Evolutionary conservation across 1,140 invertebrate genomes (phyloP).

Genomic region (Drosophila sproati): DNA sequence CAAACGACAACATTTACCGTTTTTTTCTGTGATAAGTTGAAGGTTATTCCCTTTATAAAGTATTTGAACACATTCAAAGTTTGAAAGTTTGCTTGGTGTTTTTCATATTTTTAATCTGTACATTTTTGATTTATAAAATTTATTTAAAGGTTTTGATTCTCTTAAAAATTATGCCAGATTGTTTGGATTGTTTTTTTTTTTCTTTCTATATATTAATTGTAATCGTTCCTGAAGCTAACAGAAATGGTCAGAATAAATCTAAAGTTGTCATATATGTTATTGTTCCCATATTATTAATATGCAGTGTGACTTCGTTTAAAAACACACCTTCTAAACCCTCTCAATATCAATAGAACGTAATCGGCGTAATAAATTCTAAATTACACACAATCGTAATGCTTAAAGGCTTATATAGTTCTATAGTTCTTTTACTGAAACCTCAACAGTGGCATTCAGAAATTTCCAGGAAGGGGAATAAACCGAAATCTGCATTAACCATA

Average conservation of each 20-base stretch:
- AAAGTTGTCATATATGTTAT: neutral
- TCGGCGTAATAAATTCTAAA: neutral
- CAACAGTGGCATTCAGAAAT: neutral
- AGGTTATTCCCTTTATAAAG: too few species aligned
- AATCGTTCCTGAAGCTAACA: too few species aligned
- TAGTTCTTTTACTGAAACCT: conserved; percentile 12
- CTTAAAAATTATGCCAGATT: too few species aligned
- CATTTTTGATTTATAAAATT: too few species aligned
- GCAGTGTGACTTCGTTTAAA: neutral
- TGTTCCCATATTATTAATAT: neutral
- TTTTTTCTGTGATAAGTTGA: too few species aligned
- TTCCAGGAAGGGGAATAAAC: conserved; percentile 15
- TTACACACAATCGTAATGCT: conserved; percentile 16
- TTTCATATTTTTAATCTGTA: too few species aligned
- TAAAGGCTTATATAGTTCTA: conserved; percentile 33
- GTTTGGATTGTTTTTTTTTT: too few species aligned
- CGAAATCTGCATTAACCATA: conserved; percentile 21
- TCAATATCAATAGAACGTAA: neutral
- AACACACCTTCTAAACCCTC: neutral
- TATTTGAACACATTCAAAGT: too few species aligned
- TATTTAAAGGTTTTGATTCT: too few species aligned
- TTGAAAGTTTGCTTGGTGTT: too few species aligned
- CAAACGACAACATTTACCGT: too few species aligned
- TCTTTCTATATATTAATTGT: too few species aligned
- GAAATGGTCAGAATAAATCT: neutral